Evolutionary conservation across 2,888 invertebrate genomes (phyloP).

Genomic region (Drosophila siamana): DNA sequence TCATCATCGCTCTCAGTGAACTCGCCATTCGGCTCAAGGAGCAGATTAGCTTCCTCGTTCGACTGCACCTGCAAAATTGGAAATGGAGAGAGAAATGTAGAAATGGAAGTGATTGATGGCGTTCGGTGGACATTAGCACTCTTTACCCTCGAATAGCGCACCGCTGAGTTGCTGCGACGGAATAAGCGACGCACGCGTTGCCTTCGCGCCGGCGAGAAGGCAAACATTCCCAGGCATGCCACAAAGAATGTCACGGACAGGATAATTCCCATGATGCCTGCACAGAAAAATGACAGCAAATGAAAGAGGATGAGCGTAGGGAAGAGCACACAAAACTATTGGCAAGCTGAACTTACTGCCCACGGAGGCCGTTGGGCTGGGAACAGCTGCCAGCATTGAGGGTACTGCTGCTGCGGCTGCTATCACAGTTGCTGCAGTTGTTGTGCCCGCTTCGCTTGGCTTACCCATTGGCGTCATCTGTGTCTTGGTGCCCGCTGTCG

Average conservation of each 20-base stretch:
- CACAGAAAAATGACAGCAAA: conserved; percentile 22
- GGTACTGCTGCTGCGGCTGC: conserved; percentile 44
- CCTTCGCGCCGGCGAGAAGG: conserved; percentile 81
- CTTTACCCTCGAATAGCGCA: conserved; percentile 82
- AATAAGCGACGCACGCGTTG: conserved; percentile 76
- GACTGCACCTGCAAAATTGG: conserved; percentile 76
- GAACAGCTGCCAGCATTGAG: conserved; percentile 63
- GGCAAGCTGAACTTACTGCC: conserved; percentile 76
- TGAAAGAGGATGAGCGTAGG: conserved; percentile 15
- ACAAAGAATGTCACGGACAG: conserved; percentile 78
- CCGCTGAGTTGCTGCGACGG: conserved; percentile 76
- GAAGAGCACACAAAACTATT: background rate
- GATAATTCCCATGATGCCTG: conserved; percentile 78
- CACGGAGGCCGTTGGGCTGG: conserved; percentile 70
- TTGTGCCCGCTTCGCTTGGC: conserved; percentile 50
- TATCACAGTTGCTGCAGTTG: conserved; percentile 48
- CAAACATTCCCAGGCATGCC: conserved; percentile 77
- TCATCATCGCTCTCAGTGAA: conserved; percentile 84
- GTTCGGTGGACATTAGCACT: background rate
- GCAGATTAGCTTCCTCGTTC: conserved; percentile 83
- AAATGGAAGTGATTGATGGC: background rate
- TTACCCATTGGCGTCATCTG: conserved; percentile 59
- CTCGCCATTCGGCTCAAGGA: conserved; percentile 83
- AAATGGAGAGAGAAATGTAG: background rate
- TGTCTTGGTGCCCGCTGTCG: conserved; percentile 33